Evolutionary conservation across 2,113 vertebrate genomes (phyloP).

Genomic region (Pteronura brasiliensis): DNA sequence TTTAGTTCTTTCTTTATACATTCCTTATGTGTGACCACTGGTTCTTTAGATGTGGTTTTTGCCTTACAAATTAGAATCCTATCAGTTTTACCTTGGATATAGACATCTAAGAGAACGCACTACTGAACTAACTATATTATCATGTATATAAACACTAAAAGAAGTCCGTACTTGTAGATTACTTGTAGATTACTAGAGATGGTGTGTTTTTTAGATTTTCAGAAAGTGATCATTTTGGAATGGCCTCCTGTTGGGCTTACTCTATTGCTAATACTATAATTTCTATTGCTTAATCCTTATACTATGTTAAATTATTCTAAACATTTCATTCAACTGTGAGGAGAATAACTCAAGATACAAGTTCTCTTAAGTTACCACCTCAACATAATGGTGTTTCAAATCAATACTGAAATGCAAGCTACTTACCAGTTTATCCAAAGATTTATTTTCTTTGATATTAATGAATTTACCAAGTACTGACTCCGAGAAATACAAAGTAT

Average conservation of each 20-base stretch:
- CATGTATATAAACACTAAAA: background rate
- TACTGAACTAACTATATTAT: background rate
- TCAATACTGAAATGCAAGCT: background rate
- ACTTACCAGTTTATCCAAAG: background rate
- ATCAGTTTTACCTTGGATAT: background rate
- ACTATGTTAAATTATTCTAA: background rate
- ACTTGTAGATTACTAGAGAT: background rate
- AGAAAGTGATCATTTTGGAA: background rate
- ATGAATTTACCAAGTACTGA: background rate
- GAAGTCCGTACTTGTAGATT: background rate
- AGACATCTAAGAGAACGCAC: background rate
- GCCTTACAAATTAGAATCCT: slow-evolving; percentile 21
- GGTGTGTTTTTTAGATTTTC: background rate
- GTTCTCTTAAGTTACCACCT: background rate
- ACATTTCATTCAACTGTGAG: background rate
- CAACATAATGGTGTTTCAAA: background rate
- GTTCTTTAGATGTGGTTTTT: background rate
- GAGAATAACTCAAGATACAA: background rate
- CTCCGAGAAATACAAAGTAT: background rate
- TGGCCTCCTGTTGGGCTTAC: background rate
- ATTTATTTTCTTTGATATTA: background rate
- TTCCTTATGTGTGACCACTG: background rate
- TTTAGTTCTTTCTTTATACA: background rate
- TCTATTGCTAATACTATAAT: background rate
- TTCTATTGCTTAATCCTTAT: background rate